A percentile compares a stretch with the other conserved stretches of the same genome.
phyloP scores from a whole-genome alignment of 2,113 vertebrate genomes.

The Corvus cornix region DNA sequence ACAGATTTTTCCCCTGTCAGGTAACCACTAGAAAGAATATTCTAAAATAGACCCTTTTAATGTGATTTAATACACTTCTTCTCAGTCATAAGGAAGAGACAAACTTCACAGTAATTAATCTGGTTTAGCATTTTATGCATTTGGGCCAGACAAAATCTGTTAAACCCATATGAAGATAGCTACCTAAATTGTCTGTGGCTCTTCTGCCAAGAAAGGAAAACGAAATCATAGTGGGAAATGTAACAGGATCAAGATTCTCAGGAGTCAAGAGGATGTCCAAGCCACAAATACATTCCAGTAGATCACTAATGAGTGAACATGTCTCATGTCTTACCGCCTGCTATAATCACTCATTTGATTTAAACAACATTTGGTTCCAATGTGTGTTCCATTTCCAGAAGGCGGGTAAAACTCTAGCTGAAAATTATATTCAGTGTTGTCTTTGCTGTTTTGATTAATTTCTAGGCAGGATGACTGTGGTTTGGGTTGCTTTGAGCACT shows the following conservation, averaged over 20 bases:
- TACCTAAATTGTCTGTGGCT: not conserved
- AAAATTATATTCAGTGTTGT: constrained; percentile 41
- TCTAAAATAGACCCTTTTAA: not conserved
- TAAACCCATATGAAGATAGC: not conserved
- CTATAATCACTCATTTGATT: constrained; percentile 62
- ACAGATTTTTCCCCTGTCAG: not conserved
- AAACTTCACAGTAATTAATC: not conserved
- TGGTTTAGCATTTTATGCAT: not conserved
- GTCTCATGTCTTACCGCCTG: constrained; percentile 30
- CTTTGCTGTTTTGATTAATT: constrained; percentile 61
- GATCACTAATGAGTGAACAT: constrained; percentile 66
- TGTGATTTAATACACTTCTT: not conserved
- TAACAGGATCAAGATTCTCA: constrained; percentile 27
- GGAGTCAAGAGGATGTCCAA: constrained; percentile 56
- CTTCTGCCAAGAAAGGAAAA: not conserved
- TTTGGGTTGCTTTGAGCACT: constrained; percentile 48
- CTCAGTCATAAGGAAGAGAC: not conserved
- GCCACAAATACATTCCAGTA: constrained; percentile 58
- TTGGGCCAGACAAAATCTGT: not conserved
- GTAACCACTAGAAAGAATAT: not conserved
- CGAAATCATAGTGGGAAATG: not conserved
- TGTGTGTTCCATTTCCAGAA: constrained; percentile 49
- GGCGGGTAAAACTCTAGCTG: constrained; percentile 12
- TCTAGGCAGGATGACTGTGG: constrained; percentile 62
- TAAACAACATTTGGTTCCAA: constrained; percentile 61